Evolutionary conservation across 2,113 vertebrate species (phyloP), one percentile per base, ranked within the genome.

Genomic region (Syrrhaptes paradoxus): DNA sequence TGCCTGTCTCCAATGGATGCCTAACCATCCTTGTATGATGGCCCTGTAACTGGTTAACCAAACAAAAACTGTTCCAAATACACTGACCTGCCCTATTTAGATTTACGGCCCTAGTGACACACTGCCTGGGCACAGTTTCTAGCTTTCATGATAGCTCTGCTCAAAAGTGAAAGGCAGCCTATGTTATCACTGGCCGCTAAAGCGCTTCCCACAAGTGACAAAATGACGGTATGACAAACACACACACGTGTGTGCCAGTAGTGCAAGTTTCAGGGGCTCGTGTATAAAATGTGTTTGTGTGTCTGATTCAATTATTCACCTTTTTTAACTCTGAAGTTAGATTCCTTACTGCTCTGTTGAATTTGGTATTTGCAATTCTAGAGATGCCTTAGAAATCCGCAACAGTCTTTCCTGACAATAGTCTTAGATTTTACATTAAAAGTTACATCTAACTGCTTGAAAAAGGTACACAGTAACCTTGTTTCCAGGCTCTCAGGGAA

Each of bases 241-340:
- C 16, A 36, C 32, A 38, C 0, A 0, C 54, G 11, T 10, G 41
- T 32, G 21, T 16, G 29, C 19, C 73, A 65, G 67, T 3, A 67
- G 22, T 8, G 77, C 74, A 52, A 13, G 13, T 28, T 66, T 46
- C 67, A 72, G 87, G 82, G 72, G 61, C 51, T 83, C 45, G 4
- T 20, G 34, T 61, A 59, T 36, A n/a, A 79, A 80, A 73, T 3
- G 11, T 20, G 16, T 62, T 55, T 61, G 29, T 77, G 51, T 70
- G 28, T 73, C 55, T 89, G 21, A 78, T 54, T 67, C 78, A 54
- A 0, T 86, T 89, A 61, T 24, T 94, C 63, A 70, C 51, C 7
- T 81, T 91, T 79, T 88, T 94, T 94, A 91, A 86, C 43, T 88
- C 83, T 80, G 66, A 62, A 76, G 48, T 46, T 65, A 18, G 49